phyloP scores from a whole-genome alignment of 2,888 invertebrate genomes.

The Schizaphis graminum region DNA sequence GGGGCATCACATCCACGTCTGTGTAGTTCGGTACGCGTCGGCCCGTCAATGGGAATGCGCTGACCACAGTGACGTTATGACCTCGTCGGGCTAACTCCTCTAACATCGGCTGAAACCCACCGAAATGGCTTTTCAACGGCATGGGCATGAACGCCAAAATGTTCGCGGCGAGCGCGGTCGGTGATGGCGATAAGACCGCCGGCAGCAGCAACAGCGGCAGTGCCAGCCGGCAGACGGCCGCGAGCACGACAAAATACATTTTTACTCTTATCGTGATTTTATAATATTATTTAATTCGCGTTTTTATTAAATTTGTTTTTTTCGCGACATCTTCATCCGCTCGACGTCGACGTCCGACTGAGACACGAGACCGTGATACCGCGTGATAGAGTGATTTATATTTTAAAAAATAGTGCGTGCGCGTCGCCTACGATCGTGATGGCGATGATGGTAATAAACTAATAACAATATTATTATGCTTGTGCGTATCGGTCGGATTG shows the following conservation, averaged over 20 bases:
- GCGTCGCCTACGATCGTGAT: neutral
- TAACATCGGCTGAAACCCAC: conserved; percentile 17
- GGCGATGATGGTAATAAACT: neutral
- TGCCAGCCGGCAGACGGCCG: neutral
- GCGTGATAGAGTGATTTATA: neutral
- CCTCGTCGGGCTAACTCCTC: neutral
- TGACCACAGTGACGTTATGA: conserved; percentile 41
- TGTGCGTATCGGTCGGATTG: neutral
- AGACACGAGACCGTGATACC: neutral
- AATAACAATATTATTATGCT: neutral
- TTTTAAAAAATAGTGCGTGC: neutral
- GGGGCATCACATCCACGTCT: neutral
- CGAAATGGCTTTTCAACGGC: conserved; percentile 21
- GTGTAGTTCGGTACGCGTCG: conserved; percentile 24
- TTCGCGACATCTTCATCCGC: neutral
- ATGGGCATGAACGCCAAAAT: conserved; percentile 38
- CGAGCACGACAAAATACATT: neutral
- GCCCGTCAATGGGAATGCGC: neutral
- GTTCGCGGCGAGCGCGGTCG: neutral
- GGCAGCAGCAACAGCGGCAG: neutral
- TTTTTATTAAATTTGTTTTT: neutral
- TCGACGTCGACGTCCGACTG: neutral
- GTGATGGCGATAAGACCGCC: neutral
- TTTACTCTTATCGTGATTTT: neutral
- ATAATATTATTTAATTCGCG: neutral